phyloP scores from a whole-genome alignment of 2,797 vertebrate genomes.

The Coregonus sp. region DNA sequence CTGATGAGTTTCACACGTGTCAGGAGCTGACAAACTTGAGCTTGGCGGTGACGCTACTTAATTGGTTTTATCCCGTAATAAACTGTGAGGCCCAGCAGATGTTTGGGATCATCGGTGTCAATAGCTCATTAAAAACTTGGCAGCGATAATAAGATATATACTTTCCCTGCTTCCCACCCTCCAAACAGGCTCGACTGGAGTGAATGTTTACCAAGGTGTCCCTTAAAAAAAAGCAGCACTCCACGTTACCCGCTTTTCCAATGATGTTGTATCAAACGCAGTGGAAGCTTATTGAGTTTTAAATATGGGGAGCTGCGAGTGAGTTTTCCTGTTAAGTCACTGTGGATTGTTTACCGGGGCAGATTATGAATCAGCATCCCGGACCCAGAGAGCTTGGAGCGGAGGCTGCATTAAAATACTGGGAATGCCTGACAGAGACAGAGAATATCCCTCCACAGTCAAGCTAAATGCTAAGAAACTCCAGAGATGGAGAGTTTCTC shows the following conservation, averaged over 20 bases:
- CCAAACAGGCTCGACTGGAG: slow-evolving; percentile 35
- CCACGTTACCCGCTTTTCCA: slow-evolving; percentile 1
- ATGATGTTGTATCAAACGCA: slow-evolving; percentile 50
- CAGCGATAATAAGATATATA: slow-evolving; percentile 40
- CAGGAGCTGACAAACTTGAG: slow-evolving; percentile 53
- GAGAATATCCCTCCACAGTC: neutral
- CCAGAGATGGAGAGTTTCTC: neutral
- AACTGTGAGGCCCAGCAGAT: slow-evolving; percentile 74
- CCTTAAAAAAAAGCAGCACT: slow-evolving; percentile 6
- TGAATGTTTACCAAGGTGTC: slow-evolving; percentile 27
- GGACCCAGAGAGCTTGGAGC: slow-evolving; percentile 37
- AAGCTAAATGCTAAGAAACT: neutral
- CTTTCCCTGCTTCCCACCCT: slow-evolving; percentile 19
- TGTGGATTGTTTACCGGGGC: slow-evolving; percentile 67
- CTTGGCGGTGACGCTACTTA: slow-evolving; percentile 59
- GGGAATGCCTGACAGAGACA: slow-evolving; percentile 23
- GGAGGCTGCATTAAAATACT: slow-evolving; percentile 51
- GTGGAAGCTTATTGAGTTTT: slow-evolving; percentile 66
- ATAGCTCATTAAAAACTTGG: slow-evolving; percentile 75
- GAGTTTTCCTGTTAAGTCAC: slow-evolving; percentile 62
- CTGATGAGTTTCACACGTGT: slow-evolving; percentile 59
- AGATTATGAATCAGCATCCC: slow-evolving; percentile 61
- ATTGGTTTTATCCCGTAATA: slow-evolving; percentile 72
- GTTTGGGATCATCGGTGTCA: slow-evolving; percentile 74
- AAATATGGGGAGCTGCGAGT: slow-evolving; percentile 56